Evolutionary conservation across 2,113 vertebrate species (phyloP), one percentile per base, ranked within the genome.

Genomic region (Galemys pyrenaicus): DNA sequence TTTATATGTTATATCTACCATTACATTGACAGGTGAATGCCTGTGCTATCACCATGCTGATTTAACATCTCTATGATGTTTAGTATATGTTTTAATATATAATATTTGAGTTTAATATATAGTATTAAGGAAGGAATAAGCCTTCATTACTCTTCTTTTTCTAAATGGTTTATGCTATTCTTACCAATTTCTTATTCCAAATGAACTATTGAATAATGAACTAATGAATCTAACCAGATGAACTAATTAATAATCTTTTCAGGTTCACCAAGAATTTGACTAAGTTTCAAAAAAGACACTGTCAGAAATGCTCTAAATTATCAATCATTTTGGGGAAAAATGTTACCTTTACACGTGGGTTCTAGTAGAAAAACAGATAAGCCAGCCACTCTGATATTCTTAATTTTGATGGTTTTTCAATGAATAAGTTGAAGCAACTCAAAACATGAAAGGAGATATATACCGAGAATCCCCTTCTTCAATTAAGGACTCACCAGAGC

Each of bases 171-270:
- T 41, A 79, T n/a, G 58, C 39, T 86, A 32, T 26, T 73, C 28
- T 89, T 35, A 51, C 12, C 46, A 49, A 49, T 49, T 49, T 49
- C 46, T 49, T 49, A 11, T 49, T 49, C 46, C 62, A 94, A 90
- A 83, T 58, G 51, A 88, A 73, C 32, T 84, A 87, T 49, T 49
- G 32, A 84, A 88, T 94, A 65, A 84, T 65, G n/a, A n/a, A n/a
- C n/a, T n/a, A n/a, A n/a, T n/a, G n/a, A n/a, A n/a, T n/a, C n/a
- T n/a, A n/a, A n/a, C n/a, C n/a, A n/a, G n/a, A n/a, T n/a, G n/a
- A n/a, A n/a, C n/a, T n/a, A n/a, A n/a, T n/a, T n/a, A n/a, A n/a
- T n/a, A n/a, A n/a, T n/a, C 65, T 65, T 67, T 28, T 91, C 49
- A 85, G 44, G 9, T 60, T 85, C 46, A 28, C 46, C 84, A 64